Base-by-base conservation (phyloP, 2,113 vertebrate species). In the Coryphaenoides rupestris region DNA sequence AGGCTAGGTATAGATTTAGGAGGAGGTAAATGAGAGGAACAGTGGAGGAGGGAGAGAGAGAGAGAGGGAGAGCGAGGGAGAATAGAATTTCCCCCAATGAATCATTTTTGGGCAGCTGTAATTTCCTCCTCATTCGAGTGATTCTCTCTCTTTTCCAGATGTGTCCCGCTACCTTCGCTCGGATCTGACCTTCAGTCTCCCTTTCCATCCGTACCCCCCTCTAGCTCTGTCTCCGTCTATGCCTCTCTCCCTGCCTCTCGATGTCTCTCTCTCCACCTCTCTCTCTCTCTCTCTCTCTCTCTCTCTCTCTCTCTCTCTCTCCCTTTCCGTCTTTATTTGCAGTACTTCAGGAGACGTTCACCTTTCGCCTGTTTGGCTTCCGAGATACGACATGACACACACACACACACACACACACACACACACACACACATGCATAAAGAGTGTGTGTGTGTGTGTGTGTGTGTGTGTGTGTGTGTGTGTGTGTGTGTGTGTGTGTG, bases 61-160 rank as follows among this genome's bases (percentile, higher is more conserved):
- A 4, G 21, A 22, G 33, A 21, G 53, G 75, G 59, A 75, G 58
- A 69, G 70, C 76, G 75, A 76, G 76, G 21, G 52, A 55, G 60
- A 80, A 74, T 76, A 85, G 75, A 84, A 89, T 79, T 79, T 90
- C 85, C 86, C 83, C 74, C 79, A 84, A 78, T 91, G 89, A 89
- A 87, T 90, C 85, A 87, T 84, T 79, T 84, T 79, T 80, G 82
- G 73, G 80, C 85, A 87, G 85, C 83, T 90, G 85, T 78, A 86
- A 89, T 91, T 91, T 89, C 87, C 84, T 86, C 73, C 79, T 82
- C 52, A 24, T 85, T 76, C 75, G 63, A 67, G 72, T 73, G 72
- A 81, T 76, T 79, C 73, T 68, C 80, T 88, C 77, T 81, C 79
- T 84, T 84, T 85, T 88, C 86, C 88, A 89, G 85, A 88, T 88